Evolutionary conservation across 2,888 invertebrate genomes (phyloP).

Genomic region (Epinotia brunnichana): DNA sequence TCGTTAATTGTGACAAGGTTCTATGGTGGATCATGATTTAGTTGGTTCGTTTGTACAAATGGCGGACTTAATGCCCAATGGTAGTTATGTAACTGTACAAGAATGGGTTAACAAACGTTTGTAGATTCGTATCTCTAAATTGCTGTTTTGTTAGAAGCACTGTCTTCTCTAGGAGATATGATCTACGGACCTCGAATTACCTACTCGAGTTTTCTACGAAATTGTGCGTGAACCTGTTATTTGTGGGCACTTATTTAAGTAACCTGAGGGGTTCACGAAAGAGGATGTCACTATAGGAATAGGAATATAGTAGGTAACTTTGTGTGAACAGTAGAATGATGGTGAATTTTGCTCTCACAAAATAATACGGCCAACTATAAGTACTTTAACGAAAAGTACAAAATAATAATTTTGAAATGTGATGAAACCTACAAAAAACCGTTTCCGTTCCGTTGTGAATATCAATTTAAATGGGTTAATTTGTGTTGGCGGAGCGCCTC

Average conservation of each 20-base stretch:
- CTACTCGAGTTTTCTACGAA: slow-evolving; percentile 34
- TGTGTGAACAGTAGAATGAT: neutral
- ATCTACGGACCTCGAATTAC: slow-evolving; percentile 22
- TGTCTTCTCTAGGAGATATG: slow-evolving; percentile 31
- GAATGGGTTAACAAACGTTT: slow-evolving; percentile 15
- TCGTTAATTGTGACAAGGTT: too few relatives aligned
- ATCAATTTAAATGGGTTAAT: too few relatives aligned
- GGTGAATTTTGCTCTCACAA: neutral
- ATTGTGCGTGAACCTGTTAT: neutral
- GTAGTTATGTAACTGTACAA: slow-evolving; percentile 20
- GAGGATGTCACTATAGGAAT: neutral
- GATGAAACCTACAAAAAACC: too few relatives aligned
- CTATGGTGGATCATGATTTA: too few relatives aligned
- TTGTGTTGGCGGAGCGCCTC: too few relatives aligned
- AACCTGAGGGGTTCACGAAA: neutral
- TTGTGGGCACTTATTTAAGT: slow-evolving; percentile 9
- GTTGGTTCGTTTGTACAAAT: too few relatives aligned
- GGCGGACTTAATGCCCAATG: too few relatives aligned
- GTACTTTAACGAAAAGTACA: too few relatives aligned
- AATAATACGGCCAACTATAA: too few relatives aligned
- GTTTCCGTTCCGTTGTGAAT: too few relatives aligned
- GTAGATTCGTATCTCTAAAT: slow-evolving; percentile 39
- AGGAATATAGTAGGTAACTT: too few relatives aligned
- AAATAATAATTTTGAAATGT: too few relatives aligned
- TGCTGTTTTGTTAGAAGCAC: slow-evolving; percentile 35